Evolutionary conservation across 2,888 invertebrate species (phyloP).

Genomic region (Lepidocyrtoides sp.): DNA sequence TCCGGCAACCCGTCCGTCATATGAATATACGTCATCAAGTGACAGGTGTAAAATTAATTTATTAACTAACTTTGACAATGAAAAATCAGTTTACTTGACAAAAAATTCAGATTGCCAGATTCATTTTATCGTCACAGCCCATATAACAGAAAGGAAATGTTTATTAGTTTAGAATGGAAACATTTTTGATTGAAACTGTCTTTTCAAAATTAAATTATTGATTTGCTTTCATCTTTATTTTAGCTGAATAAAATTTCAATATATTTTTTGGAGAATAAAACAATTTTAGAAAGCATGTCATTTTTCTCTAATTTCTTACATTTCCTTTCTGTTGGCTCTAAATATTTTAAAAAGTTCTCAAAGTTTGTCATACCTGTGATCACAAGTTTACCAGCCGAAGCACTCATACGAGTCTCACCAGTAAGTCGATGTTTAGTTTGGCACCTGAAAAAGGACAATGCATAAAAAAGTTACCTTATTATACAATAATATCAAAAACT

Average conservation of each 20-base stretch:
- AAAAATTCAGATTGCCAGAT: conserved; percentile 74
- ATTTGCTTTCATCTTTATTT: no score
- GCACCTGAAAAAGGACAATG: conserved; percentile 89
- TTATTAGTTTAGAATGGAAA: background rate
- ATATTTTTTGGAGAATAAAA: no score
- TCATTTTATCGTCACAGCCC: conserved; percentile 85
- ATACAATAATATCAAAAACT: background rate
- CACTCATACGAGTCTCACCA: conserved; percentile 96
- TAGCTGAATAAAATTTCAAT: no score
- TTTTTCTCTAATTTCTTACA: no score
- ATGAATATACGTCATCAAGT: conserved; percentile 10
- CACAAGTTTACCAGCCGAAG: conserved; percentile 97
- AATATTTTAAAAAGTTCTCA: conserved; percentile 49
- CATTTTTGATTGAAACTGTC: no score
- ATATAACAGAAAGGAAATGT: conserved; percentile 83
- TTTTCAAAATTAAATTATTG: no score
- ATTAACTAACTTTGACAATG: no score
- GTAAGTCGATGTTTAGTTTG: conserved; percentile 97
- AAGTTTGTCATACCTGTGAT: conserved; percentile 94
- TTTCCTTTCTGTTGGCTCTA: conserved; percentile 78
- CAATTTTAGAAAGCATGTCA: background rate
- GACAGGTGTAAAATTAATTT: no score
- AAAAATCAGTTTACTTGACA: conserved; percentile 1
- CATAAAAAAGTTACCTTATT: background rate
- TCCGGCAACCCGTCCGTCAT: conserved; percentile 79